Evolutionary conservation across 2,797 vertebrate genomes (phyloP), one percentile per base, ranked within the genome.

Genomic region (Gymnoscopelus microlampas): DNA sequence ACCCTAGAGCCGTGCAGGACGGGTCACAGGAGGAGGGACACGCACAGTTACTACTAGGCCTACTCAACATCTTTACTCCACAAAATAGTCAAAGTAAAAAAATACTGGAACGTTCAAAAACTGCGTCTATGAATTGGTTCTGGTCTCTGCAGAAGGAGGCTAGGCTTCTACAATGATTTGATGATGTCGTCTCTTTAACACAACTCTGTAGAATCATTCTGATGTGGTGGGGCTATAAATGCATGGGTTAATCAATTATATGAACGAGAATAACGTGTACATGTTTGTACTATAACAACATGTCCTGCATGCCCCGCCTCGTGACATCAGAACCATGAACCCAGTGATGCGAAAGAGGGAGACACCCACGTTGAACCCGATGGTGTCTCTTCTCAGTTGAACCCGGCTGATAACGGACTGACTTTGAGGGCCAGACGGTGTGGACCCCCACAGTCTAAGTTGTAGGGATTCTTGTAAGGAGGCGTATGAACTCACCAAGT

Each of bases 1-100:
- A 98, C 69, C 98, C 98, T 99, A 93, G 63, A 55, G 94, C 86
- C 74, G 94, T 91, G 86, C 90, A 95, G 79, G 94, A 88, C 54
- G 94, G 80, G 66, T 93, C 83, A 86, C 89, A 91, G 56, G 91
- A 95, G 3, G 68, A 48, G 57, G 53, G 64, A 77, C 82, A 79
- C 1, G 71, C n/a, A 62, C 15, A 67, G 85, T 92, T 91, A 86
- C 86, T 86, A 66, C 29, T 32, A 32, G 19, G 19, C 19, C 86
- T 81, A 51, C 89, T 92, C 66, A 95, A 89, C 92, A 95, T 87
- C 70, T 92, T 91, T 88, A 90, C 89, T 14, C 15, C 61, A 50
- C 57, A 57, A 24, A 13, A 56, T 11, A 0, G 10, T 39, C 1
- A 49, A 15, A 24, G n/a, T 5, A 57, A 13, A 32, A 13, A 76